Percentiles rank a stretch among this genome's conserved stretches.
These are phyloP conservation scores for Xestoiulus laeticollis DNA, from an alignment of 2,888 invertebrate species.

Conservation along the genomic window DNA sequence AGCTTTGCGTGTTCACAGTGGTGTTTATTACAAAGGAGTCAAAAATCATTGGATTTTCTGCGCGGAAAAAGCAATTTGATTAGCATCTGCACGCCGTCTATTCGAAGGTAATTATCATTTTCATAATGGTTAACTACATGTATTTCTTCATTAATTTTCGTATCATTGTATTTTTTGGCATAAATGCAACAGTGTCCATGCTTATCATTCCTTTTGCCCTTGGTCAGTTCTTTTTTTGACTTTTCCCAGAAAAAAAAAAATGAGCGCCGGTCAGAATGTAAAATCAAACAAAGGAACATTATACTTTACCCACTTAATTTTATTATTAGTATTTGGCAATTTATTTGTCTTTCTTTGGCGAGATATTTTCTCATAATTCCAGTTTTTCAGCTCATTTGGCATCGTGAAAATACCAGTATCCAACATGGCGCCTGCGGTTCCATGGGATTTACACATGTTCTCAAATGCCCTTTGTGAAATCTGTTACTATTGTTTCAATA, in stretches of 20 bases:
- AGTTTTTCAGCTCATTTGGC: slow-evolving; percentile 13
- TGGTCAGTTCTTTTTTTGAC: slow-evolving; percentile 4
- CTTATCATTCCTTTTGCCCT: not conserved
- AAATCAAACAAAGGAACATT: not conserved
- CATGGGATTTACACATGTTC: not conserved
- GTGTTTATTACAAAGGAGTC: slow-evolving; percentile 32
- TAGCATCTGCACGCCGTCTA: slow-evolving; percentile 35
- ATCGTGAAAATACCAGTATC: not conserved
- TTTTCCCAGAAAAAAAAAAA: not conserved
- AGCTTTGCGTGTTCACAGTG: not conserved
- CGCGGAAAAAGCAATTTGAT: slow-evolving; percentile 41
- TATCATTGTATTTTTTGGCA: not conserved
- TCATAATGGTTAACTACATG: not conserved
- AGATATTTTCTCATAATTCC: not conserved
- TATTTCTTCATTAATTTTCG: not conserved
- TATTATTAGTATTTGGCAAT: too few species aligned
- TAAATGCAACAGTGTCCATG: not conserved
- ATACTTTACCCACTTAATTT: not conserved
- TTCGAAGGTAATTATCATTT: not conserved
- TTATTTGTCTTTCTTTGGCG: not conserved
- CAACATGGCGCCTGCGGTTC: slow-evolving; percentile 16
- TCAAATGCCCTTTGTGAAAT: not conserved
- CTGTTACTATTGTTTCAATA: not conserved
- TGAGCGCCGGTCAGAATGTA: not conserved
- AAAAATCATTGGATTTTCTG: slow-evolving; percentile 38